Percentiles rank a stretch among this genome's conserved stretches.
These are phyloP conservation scores for Zosterops lateralis DNA, from an alignment of 2,113 vertebrate species.

Conservation along the genomic window DNA sequence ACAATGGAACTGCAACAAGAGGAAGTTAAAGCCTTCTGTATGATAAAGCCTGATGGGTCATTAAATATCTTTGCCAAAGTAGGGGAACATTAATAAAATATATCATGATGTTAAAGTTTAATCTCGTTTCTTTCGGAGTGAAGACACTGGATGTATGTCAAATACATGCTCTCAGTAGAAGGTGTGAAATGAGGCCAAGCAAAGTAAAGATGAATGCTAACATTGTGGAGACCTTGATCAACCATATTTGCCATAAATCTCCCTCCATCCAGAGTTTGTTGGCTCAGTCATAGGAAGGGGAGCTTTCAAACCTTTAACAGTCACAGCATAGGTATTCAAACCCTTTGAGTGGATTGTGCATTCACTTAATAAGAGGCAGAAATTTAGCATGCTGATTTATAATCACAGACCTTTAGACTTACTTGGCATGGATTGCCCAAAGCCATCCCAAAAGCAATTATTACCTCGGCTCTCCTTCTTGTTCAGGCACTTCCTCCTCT, in stretches of 20 bases:
- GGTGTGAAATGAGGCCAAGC: slow-evolving; percentile 29
- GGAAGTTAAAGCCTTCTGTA: not conserved
- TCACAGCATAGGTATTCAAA: not conserved
- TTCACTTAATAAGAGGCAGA: not conserved
- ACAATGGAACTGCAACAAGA: slow-evolving; percentile 87
- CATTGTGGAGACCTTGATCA: not conserved
- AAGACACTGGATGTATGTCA: not conserved
- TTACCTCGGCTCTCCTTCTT: slow-evolving; percentile 98
- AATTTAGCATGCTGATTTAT: not conserved
- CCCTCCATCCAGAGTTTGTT: not conserved
- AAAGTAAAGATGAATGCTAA: not conserved
- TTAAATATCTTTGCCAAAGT: slow-evolving; percentile 32
- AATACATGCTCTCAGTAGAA: not conserved
- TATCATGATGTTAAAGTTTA: slow-evolving; percentile 14
- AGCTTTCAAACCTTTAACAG: not conserved
- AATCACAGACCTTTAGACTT: not conserved
- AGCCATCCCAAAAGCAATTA: not conserved
- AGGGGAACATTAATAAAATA: slow-evolving; percentile 15
- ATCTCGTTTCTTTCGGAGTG: not conserved
- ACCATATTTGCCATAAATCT: not conserved
- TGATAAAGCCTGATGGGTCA: not conserved
- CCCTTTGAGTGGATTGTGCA: not conserved
- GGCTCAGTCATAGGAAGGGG: not conserved
- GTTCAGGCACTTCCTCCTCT: slow-evolving; percentile 94
- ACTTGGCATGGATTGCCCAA: not conserved